Conservation (phyloP, 2,797 vertebrate genomes). For the Psittacula derbiana region DNA sequence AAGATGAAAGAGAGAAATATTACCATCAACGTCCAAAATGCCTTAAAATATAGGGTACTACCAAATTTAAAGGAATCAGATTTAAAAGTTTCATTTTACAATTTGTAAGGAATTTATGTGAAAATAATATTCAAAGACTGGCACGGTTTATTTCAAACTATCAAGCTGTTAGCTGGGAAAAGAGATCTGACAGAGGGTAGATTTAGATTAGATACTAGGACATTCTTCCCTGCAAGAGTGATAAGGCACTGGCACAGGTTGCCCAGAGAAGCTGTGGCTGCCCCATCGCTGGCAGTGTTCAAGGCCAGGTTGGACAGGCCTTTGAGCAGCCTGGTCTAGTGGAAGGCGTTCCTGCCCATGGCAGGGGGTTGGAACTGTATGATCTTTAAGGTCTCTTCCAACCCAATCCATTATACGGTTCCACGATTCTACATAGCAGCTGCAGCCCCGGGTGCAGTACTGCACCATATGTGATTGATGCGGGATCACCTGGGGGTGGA, state of each 20-base stretch:
- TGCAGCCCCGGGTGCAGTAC: no score
- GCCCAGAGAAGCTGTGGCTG: neutral
- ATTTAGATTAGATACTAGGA: neutral
- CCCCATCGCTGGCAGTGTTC: neutral
- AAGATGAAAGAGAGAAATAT: neutral
- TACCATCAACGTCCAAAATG: rapidly evolving
- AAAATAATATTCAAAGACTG: neutral
- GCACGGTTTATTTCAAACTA: neutral
- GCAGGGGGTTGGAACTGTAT: neutral
- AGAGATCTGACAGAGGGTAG: neutral
- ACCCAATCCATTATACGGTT: neutral
- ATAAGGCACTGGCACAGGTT: neutral
- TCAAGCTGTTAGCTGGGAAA: constrained; percentile 28
- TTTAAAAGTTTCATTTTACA: neutral
- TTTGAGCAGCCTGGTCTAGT: neutral
- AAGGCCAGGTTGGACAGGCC: neutral
- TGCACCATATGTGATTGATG: neutral
- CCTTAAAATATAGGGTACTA: neutral
- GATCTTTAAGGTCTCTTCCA: neutral
- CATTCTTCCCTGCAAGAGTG: neutral
- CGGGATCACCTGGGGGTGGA: neutral
- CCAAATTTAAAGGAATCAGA: neutral
- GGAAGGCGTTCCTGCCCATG: neutral
- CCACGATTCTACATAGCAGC: neutral
- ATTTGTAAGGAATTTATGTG: neutral